A percentile compares a stretch with the other conserved stretches of the same genome.
These are phyloP conservation scores for Ameiurus melas DNA, from an alignment of 2,113 vertebrate species.

Conservation along the genomic window DNA sequence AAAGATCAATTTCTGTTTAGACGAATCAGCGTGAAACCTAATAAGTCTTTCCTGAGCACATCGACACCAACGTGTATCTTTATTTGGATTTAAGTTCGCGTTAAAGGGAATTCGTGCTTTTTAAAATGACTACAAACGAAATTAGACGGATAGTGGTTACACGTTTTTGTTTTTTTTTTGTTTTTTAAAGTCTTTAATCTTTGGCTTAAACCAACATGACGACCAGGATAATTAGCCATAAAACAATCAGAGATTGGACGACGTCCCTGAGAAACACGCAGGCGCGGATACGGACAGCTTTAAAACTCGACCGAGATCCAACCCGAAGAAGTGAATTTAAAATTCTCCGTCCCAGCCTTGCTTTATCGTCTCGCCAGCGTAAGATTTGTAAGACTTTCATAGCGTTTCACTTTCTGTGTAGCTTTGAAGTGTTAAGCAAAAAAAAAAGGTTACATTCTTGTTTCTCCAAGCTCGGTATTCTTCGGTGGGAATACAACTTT, in stretches of 20 bases:
- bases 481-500: slow-evolving; percentile 35
- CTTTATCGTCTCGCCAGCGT: slow-evolving; percentile 24
- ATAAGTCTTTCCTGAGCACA: background rate
- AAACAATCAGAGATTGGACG: slow-evolving; percentile 31
- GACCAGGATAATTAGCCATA: slow-evolving; percentile 35
- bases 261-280: slow-evolving; percentile 26
- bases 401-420: slow-evolving; percentile 34
- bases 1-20: background rate
- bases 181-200: slow-evolving; percentile 12
- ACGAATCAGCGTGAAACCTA: background rate
- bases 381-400: slow-evolving; percentile 38
- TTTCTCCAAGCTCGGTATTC: slow-evolving; percentile 33
- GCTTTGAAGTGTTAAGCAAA: background rate
- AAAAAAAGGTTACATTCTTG: background rate
- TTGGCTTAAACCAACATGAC: slow-evolving; percentile 26
- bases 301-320: slow-evolving; percentile 50
- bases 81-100: background rate
- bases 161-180: too few relatives aligned
- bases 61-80: background rate
- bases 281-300: slow-evolving; percentile 45
- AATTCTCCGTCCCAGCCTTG: slow-evolving; percentile 32
- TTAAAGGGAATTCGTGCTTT: background rate
- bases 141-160: background rate
- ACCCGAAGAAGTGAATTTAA: slow-evolving; percentile 43
- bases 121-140: background rate